Percentiles rank a stretch among this genome's conserved stretches.
Conservation (phyloP, 1,140 invertebrate species). For the Drosophila tani region DNA sequence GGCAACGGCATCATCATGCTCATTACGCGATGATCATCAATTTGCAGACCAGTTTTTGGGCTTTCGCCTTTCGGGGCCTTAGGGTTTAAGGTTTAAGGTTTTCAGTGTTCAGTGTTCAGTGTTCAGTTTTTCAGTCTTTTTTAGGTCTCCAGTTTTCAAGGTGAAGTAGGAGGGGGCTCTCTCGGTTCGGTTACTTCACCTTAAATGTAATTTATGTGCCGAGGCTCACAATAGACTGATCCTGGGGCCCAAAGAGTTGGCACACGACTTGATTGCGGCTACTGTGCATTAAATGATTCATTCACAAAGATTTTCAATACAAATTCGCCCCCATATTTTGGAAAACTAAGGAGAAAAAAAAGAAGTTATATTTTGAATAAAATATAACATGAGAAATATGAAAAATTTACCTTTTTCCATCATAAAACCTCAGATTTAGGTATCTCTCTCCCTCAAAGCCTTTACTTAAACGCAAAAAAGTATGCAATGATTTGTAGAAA, state of each 20-base stretch:
- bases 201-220: conserved; percentile 80
- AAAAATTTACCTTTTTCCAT: too few relatives aligned
- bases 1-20: conserved; percentile 47
- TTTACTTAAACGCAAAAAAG: background rate
- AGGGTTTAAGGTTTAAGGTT: conserved; percentile 7
- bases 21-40: conserved; percentile 53
- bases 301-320: conserved; percentile 13
- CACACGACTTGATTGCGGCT: conserved; percentile 71
- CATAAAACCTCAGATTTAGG: too few relatives aligned
- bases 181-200: conserved; percentile 45
- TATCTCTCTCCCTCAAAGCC: too few relatives aligned
- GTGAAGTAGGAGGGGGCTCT: conserved; percentile 21
- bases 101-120: conserved; percentile 11
- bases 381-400: too few relatives aligned
- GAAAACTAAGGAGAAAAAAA: background rate
- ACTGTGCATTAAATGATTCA: conserved; percentile 63
- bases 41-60: conserved; percentile 46
- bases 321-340: conserved; percentile 36
- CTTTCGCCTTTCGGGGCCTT: conserved; percentile 1
- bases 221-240: conserved; percentile 65
- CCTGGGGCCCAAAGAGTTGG: conserved; percentile 40
- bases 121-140: background rate
- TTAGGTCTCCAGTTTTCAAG: conserved; percentile 53
- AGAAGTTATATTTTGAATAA: background rate
- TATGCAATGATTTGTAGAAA: background rate